Base-by-base conservation (phyloP, 37 sponge, comb jelly and placozoan genomes). In the Oopsacas minuta region DNA sequence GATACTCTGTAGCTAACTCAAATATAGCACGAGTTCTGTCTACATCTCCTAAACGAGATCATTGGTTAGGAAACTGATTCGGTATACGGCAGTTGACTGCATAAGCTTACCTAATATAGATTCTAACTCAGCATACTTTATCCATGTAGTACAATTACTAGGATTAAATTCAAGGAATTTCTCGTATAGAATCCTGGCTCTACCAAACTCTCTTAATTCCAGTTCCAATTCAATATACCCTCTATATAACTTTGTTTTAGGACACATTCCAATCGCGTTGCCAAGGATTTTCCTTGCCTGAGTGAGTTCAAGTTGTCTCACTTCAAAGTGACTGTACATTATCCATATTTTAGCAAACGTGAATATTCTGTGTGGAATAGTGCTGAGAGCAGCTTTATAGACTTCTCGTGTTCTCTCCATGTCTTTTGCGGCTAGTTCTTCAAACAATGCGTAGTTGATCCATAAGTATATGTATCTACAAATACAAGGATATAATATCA, bases 341-440 rank as follows among this genome's bases (percentile, higher is more conserved):
- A 97, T 23, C 99, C 99, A 97, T 12, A 97, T 86, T 81, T 97
- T 97, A 36, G 94, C 95, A 91, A 97, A 97, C 3, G 99, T 97
- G 89, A 97, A 97, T 61, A 90, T 83, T 37, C 83, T 84, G 87
- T 97, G 99, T 0, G 99, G 99, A 28, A 97, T 87, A 7, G 93
- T 82, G 35, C 93, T 91, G 7, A 97, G 61, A 52, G 94, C 93
- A 5, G 95, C 92, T 38, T 84, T 86, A 52, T 97, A 97, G 28
- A 97, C 99, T 49, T 93, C 89, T 20, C 99, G 52, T 46, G 98
- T 88, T 37, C 91, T 86, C 34, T 92, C 91, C 34, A 89, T 81
- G 51, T 97, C 98, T 36, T 93, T 91, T 23, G 93, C 92, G 15
- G 86, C 83, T 36, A 97, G 91, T 52, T 97, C 99, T 85, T 97